Conservation (phyloP, 2,888 invertebrate genomes). For the Pandemis cinnamomeana region DNA sequence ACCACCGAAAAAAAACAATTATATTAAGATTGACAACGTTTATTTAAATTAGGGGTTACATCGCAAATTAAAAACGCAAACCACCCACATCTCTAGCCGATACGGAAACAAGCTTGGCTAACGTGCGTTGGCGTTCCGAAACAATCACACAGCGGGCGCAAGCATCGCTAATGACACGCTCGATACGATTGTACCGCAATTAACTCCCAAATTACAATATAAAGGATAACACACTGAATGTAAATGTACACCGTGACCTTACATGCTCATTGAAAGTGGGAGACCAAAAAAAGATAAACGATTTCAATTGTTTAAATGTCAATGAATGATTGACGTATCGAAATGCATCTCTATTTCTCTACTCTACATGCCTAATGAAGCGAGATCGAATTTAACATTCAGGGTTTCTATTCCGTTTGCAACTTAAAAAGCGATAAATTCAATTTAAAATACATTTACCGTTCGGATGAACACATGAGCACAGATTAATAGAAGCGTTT, state of each 20-base stretch:
- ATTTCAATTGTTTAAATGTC: slow-evolving; percentile 68
- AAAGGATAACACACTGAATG: slow-evolving; percentile 31
- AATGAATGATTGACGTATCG: slow-evolving; percentile 73
- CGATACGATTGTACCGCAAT: slow-evolving; percentile 43
- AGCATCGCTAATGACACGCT: slow-evolving; percentile 51
- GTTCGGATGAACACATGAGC: slow-evolving; percentile 34
- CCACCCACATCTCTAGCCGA: slow-evolving; percentile 60
- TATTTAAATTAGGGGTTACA: background rate
- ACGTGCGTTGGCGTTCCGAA: slow-evolving; percentile 53
- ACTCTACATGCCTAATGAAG: slow-evolving; percentile 29
- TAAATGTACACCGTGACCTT: slow-evolving; percentile 33
- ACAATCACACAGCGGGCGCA: slow-evolving; percentile 46
- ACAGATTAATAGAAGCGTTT: slow-evolving; percentile 34
- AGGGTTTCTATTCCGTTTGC: slow-evolving; percentile 17
- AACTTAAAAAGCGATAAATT: slow-evolving; percentile 30
- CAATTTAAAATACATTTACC: slow-evolving; percentile 28
- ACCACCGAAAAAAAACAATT: too few species aligned
- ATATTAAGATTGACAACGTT: too few species aligned
- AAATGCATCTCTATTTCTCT: slow-evolving; percentile 43
- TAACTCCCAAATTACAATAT: slow-evolving; percentile 45
- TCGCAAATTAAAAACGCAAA: slow-evolving; percentile 44
- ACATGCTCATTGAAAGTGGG: slow-evolving; percentile 29
- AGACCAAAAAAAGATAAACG: slow-evolving; percentile 32
- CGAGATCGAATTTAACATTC: slow-evolving; percentile 14
- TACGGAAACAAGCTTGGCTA: slow-evolving; percentile 57